These are phyloP conservation scores for Thalassarche chlororhynchos DNA, from an alignment of 2,113 vertebrate genomes.

Conservation along the genomic window DNA sequence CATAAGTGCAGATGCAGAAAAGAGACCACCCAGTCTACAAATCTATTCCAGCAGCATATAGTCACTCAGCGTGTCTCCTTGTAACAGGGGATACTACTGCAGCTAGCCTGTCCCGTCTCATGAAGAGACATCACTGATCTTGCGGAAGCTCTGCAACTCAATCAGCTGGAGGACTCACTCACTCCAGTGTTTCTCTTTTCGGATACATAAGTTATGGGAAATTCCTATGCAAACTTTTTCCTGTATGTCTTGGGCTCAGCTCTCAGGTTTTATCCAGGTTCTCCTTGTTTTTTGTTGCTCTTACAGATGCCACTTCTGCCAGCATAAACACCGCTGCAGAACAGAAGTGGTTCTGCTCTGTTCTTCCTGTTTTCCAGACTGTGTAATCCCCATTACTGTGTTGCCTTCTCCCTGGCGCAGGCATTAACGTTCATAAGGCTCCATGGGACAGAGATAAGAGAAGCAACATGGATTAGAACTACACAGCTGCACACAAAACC, in stretches of 20 bases:
- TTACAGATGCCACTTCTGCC: background rate
- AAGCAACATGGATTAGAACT: background rate
- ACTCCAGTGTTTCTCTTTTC: background rate
- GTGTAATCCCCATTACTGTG: background rate
- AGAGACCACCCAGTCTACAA: background rate
- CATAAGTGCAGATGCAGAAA: background rate
- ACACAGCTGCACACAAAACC: background rate
- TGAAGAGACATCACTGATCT: background rate
- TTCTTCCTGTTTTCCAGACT: background rate
- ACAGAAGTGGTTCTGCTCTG: background rate
- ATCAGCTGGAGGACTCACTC: background rate
- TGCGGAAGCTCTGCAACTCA: background rate
- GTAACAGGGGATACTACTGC: background rate
- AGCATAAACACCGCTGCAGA: background rate
- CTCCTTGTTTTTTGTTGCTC: background rate
- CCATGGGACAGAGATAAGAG: background rate
- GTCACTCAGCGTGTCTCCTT: background rate
- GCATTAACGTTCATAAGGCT: background rate
- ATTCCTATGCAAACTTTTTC: background rate
- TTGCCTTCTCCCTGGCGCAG: background rate
- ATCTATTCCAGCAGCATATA: background rate
- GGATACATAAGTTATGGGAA: background rate
- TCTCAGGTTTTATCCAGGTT: background rate
- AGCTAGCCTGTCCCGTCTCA: background rate
- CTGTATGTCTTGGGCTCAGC: background rate